Conservation (phyloP, 2,113 vertebrate species). For the Pelecanoides urinatrix region DNA sequence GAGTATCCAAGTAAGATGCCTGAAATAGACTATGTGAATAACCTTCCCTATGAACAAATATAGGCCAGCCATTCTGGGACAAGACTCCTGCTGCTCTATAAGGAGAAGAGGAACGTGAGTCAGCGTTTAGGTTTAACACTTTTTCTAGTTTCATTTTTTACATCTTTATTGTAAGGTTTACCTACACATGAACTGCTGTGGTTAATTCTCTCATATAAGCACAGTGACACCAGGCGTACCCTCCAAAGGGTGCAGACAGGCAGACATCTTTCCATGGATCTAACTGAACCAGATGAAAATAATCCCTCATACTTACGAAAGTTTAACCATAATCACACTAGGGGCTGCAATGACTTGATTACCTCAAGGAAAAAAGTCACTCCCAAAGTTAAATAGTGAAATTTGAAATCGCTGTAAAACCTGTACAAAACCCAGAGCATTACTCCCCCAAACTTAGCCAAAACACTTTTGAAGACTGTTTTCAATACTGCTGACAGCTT, state of each 20-base stretch:
- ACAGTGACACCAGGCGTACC: not conserved
- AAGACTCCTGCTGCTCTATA: conserved; percentile 27
- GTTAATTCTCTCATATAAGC: not conserved
- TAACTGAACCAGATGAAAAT: not conserved
- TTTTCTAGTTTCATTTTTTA: not conserved
- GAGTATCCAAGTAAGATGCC: not conserved
- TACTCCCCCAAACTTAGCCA: not conserved
- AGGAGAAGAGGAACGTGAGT: conserved; percentile 34
- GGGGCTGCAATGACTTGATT: not conserved
- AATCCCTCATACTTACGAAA: not conserved
- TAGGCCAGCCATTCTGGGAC: conserved; percentile 46
- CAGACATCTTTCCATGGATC: not conserved
- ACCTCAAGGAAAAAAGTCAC: not conserved
- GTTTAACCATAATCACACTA: not conserved
- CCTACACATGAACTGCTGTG: not conserved
- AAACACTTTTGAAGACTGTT: not conserved
- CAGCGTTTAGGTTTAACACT: conserved; percentile 41
- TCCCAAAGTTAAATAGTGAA: not conserved
- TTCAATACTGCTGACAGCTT: not conserved
- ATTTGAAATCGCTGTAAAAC: not conserved
- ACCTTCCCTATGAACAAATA: conserved; percentile 38
- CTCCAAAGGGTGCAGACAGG: not conserved
- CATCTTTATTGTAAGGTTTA: conserved; percentile 11
- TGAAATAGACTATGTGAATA: conserved; percentile 29
- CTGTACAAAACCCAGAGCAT: not conserved